Base-by-base conservation (phyloP, 1,140 invertebrate species). In the Hypsibius dujardini region DNA sequence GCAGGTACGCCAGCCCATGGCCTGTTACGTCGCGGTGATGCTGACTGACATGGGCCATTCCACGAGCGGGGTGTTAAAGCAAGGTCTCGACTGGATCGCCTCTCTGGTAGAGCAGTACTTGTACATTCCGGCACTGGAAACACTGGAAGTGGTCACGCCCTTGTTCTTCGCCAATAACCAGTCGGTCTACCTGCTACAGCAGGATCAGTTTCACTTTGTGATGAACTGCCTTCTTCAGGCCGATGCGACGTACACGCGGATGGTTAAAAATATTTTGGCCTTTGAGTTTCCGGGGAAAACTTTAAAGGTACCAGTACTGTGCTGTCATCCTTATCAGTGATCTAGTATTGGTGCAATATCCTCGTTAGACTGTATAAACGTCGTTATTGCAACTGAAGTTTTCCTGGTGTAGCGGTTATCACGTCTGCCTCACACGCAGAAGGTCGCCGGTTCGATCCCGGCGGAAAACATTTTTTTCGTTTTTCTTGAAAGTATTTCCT, bases 181-280 rank as follows among this genome's bases (percentile, higher is more conserved):
- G 42, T 84, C 84, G 7, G 77, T 88, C 59, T 75, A 83, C 1
- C 81, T 72, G 12, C 42, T 67, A 42, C 62, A 67, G 42, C 62
- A 67, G 45, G 62, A 67, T 56, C 67, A 46, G 70, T 72, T 71
- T 70, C 71, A 72, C 71, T 72, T 28, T 28, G 59, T 59, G 40
- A 72, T 46, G 28, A 72, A 50, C 15, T 46, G 3, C 1, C 74
- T 90, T 2, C 75, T 89, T 1, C 82, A 82, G 72, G 87, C 87
- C 46, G 88, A 90, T 79, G 81, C 84, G 72, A 87, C 86, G 0
- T 88, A 89, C 74, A 80, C 88, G 71, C 88, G 87, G 76, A 83
- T 88, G 78, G 88, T 87, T 0, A 90, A 89, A 77, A 88, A 85
- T 79, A 79, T 89, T 1, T 84, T 90, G 28, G 81, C 82, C 56